phyloP scores from a whole-genome alignment of 2,888 invertebrate genomes.

The Melikaiella ostensackeni region DNA sequence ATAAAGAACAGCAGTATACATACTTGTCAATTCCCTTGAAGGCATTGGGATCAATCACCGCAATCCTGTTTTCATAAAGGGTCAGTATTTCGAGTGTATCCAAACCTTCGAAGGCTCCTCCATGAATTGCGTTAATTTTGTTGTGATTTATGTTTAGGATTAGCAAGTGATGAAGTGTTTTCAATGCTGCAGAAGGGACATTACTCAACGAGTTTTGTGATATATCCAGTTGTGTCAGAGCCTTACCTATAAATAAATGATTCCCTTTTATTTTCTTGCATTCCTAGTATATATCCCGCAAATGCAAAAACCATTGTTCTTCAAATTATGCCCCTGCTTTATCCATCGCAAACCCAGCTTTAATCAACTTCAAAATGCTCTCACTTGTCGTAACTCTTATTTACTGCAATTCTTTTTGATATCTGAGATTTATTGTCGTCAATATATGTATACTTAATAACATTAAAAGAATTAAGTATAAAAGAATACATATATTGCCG shows the following conservation, averaged over 20 bases:
- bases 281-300: no score
- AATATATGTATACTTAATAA: no score
- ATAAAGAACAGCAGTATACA: slow-evolving; percentile 73
- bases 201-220: slow-evolving; percentile 90
- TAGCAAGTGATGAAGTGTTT: slow-evolving; percentile 88
- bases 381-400: no score
- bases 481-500: no score
- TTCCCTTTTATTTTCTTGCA: neutral
- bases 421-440: no score
- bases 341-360: no score
- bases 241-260: slow-evolving; percentile 82
- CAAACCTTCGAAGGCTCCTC: slow-evolving; percentile 90
- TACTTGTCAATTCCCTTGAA: slow-evolving; percentile 93
- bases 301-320: no score
- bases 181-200: slow-evolving; percentile 89
- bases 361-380: no score
- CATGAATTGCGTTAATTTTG: slow-evolving; percentile 87
- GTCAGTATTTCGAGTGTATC: slow-evolving; percentile 92
- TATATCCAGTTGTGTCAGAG: slow-evolving; percentile 91
- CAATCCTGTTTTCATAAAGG: slow-evolving; percentile 91
- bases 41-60: slow-evolving; percentile 88
- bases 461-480: no score
- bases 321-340: no score
- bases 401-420: no score
- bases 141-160: slow-evolving; percentile 95